Percentiles rank a stretch among this genome's conserved stretches.
phyloP scores from a whole-genome alignment of 1,140 invertebrate genomes.

The Scaptomyza pallida region DNA sequence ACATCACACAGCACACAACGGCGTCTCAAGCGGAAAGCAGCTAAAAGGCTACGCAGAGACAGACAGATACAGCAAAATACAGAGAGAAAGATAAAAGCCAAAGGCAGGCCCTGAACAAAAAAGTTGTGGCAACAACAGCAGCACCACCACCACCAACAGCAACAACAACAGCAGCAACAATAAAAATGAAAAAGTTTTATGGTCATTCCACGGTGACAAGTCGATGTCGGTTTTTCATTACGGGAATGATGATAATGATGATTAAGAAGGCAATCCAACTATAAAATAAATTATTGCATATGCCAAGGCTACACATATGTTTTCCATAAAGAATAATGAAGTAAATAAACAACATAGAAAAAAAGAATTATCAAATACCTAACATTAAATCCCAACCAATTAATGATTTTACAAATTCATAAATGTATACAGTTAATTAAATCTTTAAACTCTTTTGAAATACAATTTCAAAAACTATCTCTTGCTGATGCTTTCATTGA shows the following conservation, averaged over 20 bases:
- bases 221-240: conserved; percentile 34
- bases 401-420: no score
- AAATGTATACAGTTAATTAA: no score
- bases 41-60: conserved; percentile 69
- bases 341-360: neutral
- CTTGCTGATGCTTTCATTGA: no score
- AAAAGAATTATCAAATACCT: no score
- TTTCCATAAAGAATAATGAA: neutral
- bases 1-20: conserved; percentile 34
- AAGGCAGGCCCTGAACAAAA: conserved; percentile 23
- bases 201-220: conserved; percentile 36
- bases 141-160: no score
- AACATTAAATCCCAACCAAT: no score
- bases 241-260: conserved; percentile 23
- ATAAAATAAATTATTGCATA: conserved; percentile 57
- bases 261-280: conserved; percentile 18
- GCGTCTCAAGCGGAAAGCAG: conserved; percentile 69
- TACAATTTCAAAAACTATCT: no score
- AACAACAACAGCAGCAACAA: conserved; percentile 29
- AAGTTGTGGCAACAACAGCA: conserved; percentile 35
- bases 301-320: conserved; percentile 43
- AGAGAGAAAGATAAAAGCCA: conserved; percentile 6
- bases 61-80: conserved; percentile 10
- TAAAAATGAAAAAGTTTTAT: conserved; percentile 39
- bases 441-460: no score